Evolutionary conservation across 2,888 invertebrate species (phyloP), one percentile per base, ranked within the genome.

Genomic region (Choreutis nemorana): DNA sequence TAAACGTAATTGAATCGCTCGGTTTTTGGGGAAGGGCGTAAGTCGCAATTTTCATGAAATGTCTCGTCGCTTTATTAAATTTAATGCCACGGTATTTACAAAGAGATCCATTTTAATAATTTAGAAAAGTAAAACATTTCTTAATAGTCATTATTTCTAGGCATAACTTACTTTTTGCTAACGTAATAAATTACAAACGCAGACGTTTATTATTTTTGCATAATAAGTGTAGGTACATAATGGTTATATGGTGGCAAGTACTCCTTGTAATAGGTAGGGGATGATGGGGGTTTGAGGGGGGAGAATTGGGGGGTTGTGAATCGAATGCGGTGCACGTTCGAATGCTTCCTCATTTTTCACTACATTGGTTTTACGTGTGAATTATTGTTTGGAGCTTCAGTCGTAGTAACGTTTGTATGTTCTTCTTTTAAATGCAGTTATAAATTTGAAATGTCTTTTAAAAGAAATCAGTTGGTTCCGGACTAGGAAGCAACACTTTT

Each of bases 321-420:
- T 22, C 39, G 57, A 53, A 73, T 63, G 64, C 73, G 45, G 51
- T 52, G 56, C 75, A 75, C 77, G 77, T 77, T 41, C 54, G 39
- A 49, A 50, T 54, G 61, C 65, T 63, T 66, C 64, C 75, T 70
- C 73, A 77, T 78, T 78, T 77, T 77, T 75, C 77, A 77, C 68
- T 75, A 75, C 77, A 77, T 77, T 77, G 77, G 67, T 70, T 73
- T 72, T 72, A 71, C 72, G 68, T 73, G 72, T 72, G 68, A 77
- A 71, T 72, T 73, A 75, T 73, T 71, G 73, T 71, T 62, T 65
- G 59, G 57, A 59, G 53, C 56, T 52, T 56, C 50, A 50, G 47
- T 49, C 50, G 49, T 42, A 42, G 45, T 40, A 42, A 40, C n/a
- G n/a, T n/a, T n/a, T n/a, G n/a, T n/a, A n/a, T n/a, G n/a, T n/a